Evolutionary conservation across 2,113 vertebrate species (phyloP), one percentile per base, ranked within the genome.

Genomic region (Arvicanthis niloticus): DNA sequence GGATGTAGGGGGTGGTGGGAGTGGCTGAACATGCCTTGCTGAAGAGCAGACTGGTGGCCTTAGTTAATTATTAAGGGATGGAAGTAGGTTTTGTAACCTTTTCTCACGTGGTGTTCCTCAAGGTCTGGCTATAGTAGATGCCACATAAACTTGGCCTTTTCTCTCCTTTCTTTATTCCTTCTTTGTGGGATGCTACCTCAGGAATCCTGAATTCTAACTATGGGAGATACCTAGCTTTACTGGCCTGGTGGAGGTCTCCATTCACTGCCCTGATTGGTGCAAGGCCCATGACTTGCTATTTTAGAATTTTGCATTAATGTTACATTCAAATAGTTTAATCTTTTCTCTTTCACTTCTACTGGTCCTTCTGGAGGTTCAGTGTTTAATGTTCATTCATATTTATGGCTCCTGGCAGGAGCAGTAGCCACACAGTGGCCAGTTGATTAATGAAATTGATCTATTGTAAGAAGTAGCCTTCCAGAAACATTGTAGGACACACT

Each of bases 101-200:
- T 75, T 65, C 29, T 86, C 31, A 2, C 72, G 5, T 21, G n/a
- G 48, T 17, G 12, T 45, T 68, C 1, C 24, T 96, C 51, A 88
- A 4, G 4, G 31, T 67, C 1, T 19, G 31, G 13, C 21, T 45
- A 37, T 15, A 67, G 75, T 24, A 29, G 15, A 19, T 73, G 6
- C 16, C 19, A 70, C 8, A 58, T 22, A 80, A 56, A 34, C 34
- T 4, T 29, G 65, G 37, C 5, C 12, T 60, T 78, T 31, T 42
- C 53, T 56, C 26, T 48, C 42, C 31, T 80, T 17, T 10, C 24
- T 0, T 15, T 1, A 4, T 10, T 40, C 34, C 24, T 91, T 81
- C 15, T 3, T 12, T 5, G 10, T 15, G 19, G 65, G 21, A 37
- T 0, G 1, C 80, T 40, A 3, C 8, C 37, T 90, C 45, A 17